A percentile compares a stretch with the other conserved stretches of the same genome.
Conservation (phyloP, 2,888 invertebrate species). For the Pyrgus malvae region DNA sequence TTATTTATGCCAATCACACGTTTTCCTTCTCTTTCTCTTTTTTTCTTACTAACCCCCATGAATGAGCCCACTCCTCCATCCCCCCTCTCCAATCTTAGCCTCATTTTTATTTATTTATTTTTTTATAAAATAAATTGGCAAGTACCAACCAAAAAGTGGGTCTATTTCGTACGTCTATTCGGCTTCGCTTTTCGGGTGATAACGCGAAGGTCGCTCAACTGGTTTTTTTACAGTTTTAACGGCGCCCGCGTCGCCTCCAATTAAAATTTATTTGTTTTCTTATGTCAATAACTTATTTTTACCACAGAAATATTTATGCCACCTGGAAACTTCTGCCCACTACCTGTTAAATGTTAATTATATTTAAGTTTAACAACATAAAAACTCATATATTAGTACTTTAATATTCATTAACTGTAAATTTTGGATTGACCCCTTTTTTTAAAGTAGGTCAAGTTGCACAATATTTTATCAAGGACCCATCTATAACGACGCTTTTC, state of each 20-base stretch:
- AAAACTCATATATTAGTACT: too few species aligned
- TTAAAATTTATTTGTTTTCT: slow-evolving; percentile 28
- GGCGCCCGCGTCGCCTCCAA: slow-evolving; percentile 47
- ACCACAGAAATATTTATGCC: background rate
- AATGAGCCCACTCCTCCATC: too few species aligned
- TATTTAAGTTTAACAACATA: too few species aligned
- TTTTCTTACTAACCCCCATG: slow-evolving; percentile 55
- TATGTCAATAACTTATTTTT: slow-evolving; percentile 12
- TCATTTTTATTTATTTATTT: too few species aligned
- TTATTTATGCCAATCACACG: slow-evolving; percentile 79
- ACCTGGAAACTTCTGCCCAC: background rate
- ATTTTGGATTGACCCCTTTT: background rate
- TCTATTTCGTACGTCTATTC: slow-evolving; percentile 46
- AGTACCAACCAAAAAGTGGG: slow-evolving; percentile 48
- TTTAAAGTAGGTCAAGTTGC: slow-evolving; percentile 20
- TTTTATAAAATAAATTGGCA: too few species aligned
- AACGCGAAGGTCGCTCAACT: slow-evolving; percentile 68
- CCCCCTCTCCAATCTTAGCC: too few species aligned
- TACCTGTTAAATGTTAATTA: background rate
- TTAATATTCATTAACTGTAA: too few species aligned
- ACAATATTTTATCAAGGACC: background rate
- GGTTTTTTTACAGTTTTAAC: slow-evolving; percentile 80
- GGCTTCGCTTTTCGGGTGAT: slow-evolving; percentile 66
- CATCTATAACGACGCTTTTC: too few species aligned
- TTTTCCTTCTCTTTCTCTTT: slow-evolving; percentile 55